Evolutionary conservation across 2,797 vertebrate species (phyloP), one percentile per base, ranked within the genome.

Genomic region (Prionace glauca): DNA sequence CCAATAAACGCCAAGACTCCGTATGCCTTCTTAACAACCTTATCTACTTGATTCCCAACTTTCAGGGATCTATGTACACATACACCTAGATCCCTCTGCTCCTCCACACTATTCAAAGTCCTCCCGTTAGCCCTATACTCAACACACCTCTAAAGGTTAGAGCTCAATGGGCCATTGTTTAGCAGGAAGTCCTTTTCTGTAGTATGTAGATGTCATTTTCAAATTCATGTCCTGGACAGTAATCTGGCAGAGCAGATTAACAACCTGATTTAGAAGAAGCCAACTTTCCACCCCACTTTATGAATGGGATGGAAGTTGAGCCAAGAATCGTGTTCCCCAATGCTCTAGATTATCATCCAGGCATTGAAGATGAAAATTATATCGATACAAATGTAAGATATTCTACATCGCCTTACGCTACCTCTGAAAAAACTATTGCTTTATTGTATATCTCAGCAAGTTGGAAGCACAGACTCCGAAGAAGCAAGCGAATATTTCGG

Each of bases 381-480:
- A 8, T n/a, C 36, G 18, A 45, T 41, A 29, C 16, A 32, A 60
- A 1, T 60, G 16, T 65, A 32, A 65, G 41, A 18, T 90, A n/a
- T 90, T 36, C 20, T 26, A 36, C 10, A 71, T 71, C 72, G n/a
- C 60, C 0, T 74, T 29, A 77, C 32, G 56, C 77, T 96, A 97
- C 97, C 97, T 97, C 96, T 88, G 97, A 98, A 96, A 98, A 97
- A 95, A 95, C 95, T 62, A 96, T 74, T 60, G 96, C 96, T 90
- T 96, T 95, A 81, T 96, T 96, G 96, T 97, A 98, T 96, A 96
- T 94, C 95, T 96, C 96, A 88, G 96, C 96, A 96, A 97, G 96
- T 96, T 97, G 97, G 90, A 88, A 96, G 96, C 97, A 98, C 41
- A 98, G 96, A 95, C 95, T 97, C 96, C 97, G 96, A 9, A 97